phyloP scores from a whole-genome alignment of 2,888 invertebrate genomes.

The Serripes groenlandicus region DNA sequence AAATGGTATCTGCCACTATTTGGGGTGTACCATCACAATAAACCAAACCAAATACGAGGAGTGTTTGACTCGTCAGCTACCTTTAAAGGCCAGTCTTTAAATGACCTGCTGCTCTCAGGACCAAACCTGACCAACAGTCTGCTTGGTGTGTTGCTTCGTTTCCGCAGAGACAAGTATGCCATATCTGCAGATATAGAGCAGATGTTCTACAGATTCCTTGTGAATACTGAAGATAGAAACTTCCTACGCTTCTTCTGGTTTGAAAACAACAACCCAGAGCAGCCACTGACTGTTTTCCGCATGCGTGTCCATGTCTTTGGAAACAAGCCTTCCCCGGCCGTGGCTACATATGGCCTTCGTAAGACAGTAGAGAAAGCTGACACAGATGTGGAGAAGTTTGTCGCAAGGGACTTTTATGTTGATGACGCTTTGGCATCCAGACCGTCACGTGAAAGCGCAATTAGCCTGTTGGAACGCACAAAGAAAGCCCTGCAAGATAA shows the following conservation, averaged over 20 bases:
- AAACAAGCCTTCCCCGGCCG: too few species aligned
- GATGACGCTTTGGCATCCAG: too few species aligned
- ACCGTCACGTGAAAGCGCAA: too few species aligned
- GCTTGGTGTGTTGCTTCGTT: constrained; percentile 53
- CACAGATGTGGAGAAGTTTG: too few species aligned
- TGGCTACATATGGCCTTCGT: too few species aligned
- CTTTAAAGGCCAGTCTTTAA: constrained; percentile 30
- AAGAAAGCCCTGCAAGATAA: too few species aligned
- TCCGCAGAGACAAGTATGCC: constrained; percentile 49
- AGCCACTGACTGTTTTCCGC: too few species aligned
- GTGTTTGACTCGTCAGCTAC: constrained; percentile 61
- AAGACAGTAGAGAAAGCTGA: too few species aligned
- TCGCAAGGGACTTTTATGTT: too few species aligned
- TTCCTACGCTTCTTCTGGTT: constrained; percentile 68
- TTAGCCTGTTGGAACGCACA: too few species aligned
- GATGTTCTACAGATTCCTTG: constrained; percentile 65
- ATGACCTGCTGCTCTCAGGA: constrained; percentile 3
- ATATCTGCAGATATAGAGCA: constrained; percentile 63
- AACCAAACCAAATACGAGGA: constrained; percentile 30
- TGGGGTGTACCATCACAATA: constrained; percentile 30
- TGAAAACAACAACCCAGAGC: constrained; percentile 54
- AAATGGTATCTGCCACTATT: constrained; percentile 61
- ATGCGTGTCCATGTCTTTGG: too few species aligned
- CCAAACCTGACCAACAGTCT: constrained; percentile 58
- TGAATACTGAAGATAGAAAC: constrained; percentile 56